Conservation (phyloP, 2,797 vertebrate genomes). For the Phrynocephalus vlangalii region DNA sequence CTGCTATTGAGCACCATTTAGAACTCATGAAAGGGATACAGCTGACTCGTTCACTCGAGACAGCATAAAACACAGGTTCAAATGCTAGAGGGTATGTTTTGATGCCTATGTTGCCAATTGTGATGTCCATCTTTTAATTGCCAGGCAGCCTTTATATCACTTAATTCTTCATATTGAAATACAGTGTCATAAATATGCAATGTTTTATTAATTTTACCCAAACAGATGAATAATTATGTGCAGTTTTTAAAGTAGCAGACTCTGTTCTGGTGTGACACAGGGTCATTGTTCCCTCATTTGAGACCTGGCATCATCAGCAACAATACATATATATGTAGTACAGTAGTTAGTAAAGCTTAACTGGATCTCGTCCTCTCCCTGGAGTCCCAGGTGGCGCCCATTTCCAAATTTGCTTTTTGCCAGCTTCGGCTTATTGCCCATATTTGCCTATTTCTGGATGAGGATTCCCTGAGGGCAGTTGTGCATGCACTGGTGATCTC, state of each 20-base stretch:
- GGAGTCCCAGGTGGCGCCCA: too few relatives aligned
- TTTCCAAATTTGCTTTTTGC: too few relatives aligned
- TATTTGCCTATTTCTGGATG: too few relatives aligned
- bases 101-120: conserved; percentile 24
- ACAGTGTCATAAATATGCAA: not conserved
- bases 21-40: not conserved
- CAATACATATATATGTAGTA: conserved; percentile 72
- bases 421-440: too few relatives aligned
- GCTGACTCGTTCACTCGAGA: too few relatives aligned
- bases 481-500: too few relatives aligned
- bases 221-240: not conserved
- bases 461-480: too few relatives aligned
- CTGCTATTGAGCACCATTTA: not conserved
- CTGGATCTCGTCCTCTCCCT: too few relatives aligned
- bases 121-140: conserved; percentile 4
- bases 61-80: not conserved
- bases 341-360: too few relatives aligned
- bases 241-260: conserved; percentile 11
- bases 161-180: conserved; percentile 5
- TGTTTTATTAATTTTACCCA: not conserved
- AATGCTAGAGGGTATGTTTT: conserved; percentile 6
- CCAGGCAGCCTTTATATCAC: not conserved
- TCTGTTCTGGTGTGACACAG: conserved; percentile 36
- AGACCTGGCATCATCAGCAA: conserved; percentile 63
- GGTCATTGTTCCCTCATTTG: conserved; percentile 71